A percentile compares a stretch with the other conserved stretches of the same genome.
Evolutionary conservation across 2,113 vertebrate genomes (phyloP).

Genomic region (Arvicanthis niloticus): DNA sequence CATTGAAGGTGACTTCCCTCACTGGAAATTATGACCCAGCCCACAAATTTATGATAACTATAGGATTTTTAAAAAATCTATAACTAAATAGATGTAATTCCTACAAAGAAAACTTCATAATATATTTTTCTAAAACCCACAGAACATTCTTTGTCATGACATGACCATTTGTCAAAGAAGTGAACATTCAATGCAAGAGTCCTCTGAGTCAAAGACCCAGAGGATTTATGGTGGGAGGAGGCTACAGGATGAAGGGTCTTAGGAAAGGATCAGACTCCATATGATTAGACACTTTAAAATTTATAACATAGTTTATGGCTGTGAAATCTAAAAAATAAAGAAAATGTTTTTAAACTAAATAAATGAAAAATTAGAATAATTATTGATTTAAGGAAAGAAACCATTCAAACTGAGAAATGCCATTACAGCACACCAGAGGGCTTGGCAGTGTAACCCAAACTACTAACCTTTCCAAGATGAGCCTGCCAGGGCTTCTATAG

Average conservation of each 20-base stretch:
- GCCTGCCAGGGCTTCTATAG: background rate
- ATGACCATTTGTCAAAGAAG: background rate
- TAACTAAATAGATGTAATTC: background rate
- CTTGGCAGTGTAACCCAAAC: background rate
- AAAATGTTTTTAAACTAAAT: background rate
- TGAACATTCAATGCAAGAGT: background rate
- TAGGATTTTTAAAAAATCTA: background rate
- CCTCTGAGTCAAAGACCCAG: background rate
- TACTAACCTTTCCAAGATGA: background rate
- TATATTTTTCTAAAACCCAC: background rate
- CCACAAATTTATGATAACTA: background rate
- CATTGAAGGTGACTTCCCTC: background rate
- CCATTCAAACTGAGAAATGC: background rate
- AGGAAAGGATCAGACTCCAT: background rate
- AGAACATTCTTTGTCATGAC: background rate
- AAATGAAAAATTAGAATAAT: background rate
- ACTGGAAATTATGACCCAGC: background rate
- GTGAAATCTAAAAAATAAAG: background rate
- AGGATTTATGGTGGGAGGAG: background rate
- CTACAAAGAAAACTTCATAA: background rate
- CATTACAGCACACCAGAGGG: background rate
- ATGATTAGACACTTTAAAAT: background rate
- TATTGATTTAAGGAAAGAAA: background rate
- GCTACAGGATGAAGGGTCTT: no score
- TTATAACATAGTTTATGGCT: background rate